Evolutionary conservation across 2,888 invertebrate species (phyloP), one percentile per base, ranked within the genome.

Genomic region (Formica aserva): DNA sequence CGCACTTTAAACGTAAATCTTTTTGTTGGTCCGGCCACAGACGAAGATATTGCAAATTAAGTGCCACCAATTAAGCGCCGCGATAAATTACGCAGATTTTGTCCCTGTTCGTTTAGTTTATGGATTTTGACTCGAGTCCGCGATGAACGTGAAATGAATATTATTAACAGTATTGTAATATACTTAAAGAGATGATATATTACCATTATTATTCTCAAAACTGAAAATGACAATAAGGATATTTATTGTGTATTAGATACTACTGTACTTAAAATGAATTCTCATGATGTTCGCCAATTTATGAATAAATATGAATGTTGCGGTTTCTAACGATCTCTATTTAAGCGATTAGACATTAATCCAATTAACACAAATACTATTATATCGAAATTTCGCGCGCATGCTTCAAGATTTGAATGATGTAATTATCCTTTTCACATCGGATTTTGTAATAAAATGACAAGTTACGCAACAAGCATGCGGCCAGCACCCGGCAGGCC

Each of bases 11-110:
- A 72, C 52, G 60, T 83, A 80, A 35, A 38, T 74, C 57, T 82
- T 69, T 60, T 71, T 60, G 41, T 83, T 82, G 82, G 77, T 81
- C 60, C 55, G n/a, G 60, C 60, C 66, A 66, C 38, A 72, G 45
- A 52, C 62, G 77, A 82, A 89, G 86, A 84, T 89, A 83, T 86
- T 89, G 85, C 84, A 74, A 84, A 85, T 86, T 86, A 83, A 85
- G 63, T 81, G 81, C 76, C 80, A 22, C 22, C 22, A 22, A 22
- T 22, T 22, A 22, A 22, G 22, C 41, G 71, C 87, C 55, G 66
- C 78, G 71, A 77, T 75, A 76, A 82, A 72, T 57, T 82, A 69
- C 55, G 48, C 62, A 71, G 67, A 60, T 69, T 78, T 78, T 78
- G 78, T 71, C 66, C 29, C 62, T 84, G 52, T 57, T 48, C 60